These are phyloP conservation scores for Meloidogyne floridensis DNA, from an alignment of 1,140 invertebrate genomes.

Conservation along the genomic window DNA sequence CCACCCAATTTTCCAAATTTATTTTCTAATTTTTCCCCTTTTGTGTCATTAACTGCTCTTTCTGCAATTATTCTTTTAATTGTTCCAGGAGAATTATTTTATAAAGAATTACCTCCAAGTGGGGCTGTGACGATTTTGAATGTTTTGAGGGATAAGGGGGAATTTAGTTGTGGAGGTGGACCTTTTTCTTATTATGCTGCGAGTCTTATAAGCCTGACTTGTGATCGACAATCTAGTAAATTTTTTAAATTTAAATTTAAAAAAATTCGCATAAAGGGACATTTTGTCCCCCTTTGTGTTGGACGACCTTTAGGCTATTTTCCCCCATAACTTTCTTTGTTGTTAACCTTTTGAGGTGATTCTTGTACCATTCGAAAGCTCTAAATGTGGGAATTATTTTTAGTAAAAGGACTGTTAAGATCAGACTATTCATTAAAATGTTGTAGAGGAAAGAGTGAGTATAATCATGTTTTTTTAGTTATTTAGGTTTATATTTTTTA, in stretches of 20 bases:
- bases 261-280: not conserved
- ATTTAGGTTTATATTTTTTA: not conserved
- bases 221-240: conserved; percentile 34
- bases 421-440: not conserved
- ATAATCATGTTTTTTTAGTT: too few relatives aligned
- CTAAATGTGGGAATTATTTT: not conserved
- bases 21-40: conserved; percentile 13
- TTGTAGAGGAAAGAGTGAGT: not conserved
- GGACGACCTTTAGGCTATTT: not conserved
- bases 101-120: conserved; percentile 8
- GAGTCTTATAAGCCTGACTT: conserved; percentile 30
- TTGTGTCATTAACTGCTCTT: conserved; percentile 22
- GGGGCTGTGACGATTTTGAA: not conserved
- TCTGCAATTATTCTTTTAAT: conserved; percentile 22
- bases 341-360: too few relatives aligned
- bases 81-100: conserved; percentile 12
- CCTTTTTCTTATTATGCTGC: conserved; percentile 37
- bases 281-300: not conserved
- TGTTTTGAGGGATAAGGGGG: conserved; percentile 4
- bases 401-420: not conserved
- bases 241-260: not conserved
- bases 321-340: not conserved
- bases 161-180: conserved; percentile 41
- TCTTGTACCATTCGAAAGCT: not conserved
- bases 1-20: not conserved